A percentile compares a stretch with the other conserved stretches of the same genome.
These are phyloP conservation scores for Leuctra nigra DNA, from an alignment of 2,888 invertebrate genomes.

Conservation along the genomic window DNA sequence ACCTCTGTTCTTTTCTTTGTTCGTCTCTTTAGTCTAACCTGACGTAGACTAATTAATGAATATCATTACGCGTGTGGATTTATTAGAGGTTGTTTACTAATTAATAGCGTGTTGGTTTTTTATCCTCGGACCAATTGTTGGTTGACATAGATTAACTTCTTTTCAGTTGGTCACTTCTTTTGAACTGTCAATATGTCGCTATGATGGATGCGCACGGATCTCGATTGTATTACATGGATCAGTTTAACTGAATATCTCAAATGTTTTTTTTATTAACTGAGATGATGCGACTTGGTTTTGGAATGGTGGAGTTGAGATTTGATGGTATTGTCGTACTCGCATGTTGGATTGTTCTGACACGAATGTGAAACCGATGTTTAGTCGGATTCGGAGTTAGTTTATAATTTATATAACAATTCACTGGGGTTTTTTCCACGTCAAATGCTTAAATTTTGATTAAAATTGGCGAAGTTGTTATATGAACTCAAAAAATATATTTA, in stretches of 20 bases:
- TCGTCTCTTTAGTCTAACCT: not conserved
- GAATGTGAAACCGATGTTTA: too few relatives aligned
- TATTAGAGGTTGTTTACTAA: too few relatives aligned
- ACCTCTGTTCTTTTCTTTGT: not conserved
- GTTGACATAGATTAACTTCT: not conserved
- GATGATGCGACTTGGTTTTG: not conserved
- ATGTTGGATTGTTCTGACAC: too few relatives aligned
- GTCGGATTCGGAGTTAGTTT: too few relatives aligned
- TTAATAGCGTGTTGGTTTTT: too few relatives aligned
- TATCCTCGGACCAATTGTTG: not conserved
- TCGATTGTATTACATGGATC: slow-evolving; percentile 1
- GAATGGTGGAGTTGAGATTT: too few relatives aligned
- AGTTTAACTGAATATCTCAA: slow-evolving; percentile 7
- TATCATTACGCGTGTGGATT: slow-evolving; percentile 3
- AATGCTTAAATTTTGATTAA: too few relatives aligned
- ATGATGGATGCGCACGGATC: slow-evolving; percentile 11
- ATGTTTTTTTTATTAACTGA: not conserved
- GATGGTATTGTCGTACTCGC: too few relatives aligned
- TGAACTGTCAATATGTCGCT: slow-evolving; percentile 2
- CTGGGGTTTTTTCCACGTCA: too few relatives aligned
- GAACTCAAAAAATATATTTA: too few relatives aligned
- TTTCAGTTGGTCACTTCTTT: slow-evolving; percentile 9
- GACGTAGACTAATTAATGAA: slow-evolving; percentile 3
- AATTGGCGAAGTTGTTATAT: too few relatives aligned
- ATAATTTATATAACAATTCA: too few relatives aligned